Evolutionary conservation across 1,140 invertebrate genomes (phyloP), one percentile per base, ranked within the genome.

Genomic region (Drosophila mojavensis): DNA sequence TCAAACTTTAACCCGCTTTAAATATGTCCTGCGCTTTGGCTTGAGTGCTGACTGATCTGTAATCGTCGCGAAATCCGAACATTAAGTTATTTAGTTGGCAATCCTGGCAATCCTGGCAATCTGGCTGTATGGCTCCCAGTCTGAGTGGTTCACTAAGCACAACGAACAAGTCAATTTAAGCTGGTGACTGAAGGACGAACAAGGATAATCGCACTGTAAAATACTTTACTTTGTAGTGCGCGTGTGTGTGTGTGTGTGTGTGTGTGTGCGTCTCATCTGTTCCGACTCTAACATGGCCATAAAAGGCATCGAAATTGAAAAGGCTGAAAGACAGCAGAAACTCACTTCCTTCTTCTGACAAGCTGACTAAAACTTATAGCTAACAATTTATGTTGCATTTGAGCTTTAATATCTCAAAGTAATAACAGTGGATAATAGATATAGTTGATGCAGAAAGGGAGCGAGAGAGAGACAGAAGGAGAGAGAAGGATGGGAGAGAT

Each of bases 41-140:
- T 47, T 17, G 24, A 4, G 41, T 54, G 39, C 50, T 59, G 72
- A 72, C 64, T 75, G 56, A 79, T 81, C 43, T 51, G 64, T 75
- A 72, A 85, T 66, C 70, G 78, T 45, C 55, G 61, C 41, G 24
- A 67, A 82, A 68, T 61, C 69, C 66, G 30, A 65, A 55, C 73
- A 86, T 88, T 83, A 79, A 74, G 70, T 74, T 71, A 79, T 79
- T 88, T 79, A 82, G 68, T 79, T 79, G 84, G 41, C 84, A 77
- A 70, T 82, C 73, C 20, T 36, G 17, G 20, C 20, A 24, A 24
- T 24, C 20, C 20, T 24, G 20, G 20, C 20, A 24, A 24, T 24
- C 20, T 24, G 20, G 20, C 20, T 24, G 20, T 24, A 24, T 24
- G 20, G 28, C 51, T 53, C 20, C 15, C 28, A 33, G 51, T 10